phyloP scores from a whole-genome alignment of 2,113 vertebrate genomes.

The Dendrocopos noguchii region DNA sequence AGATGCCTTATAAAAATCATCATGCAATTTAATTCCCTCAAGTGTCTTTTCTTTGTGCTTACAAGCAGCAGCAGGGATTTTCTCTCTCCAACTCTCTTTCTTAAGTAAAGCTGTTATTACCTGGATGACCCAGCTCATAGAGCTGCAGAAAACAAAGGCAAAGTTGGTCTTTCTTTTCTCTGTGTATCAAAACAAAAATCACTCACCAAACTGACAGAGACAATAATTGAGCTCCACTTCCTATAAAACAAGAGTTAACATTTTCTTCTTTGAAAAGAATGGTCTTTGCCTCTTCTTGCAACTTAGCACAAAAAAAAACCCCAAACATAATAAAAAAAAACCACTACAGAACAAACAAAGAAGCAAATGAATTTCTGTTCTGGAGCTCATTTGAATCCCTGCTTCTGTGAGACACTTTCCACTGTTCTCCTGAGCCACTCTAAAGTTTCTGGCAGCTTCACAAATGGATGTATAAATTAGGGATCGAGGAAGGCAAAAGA shows the following conservation, averaged over 20 bases:
- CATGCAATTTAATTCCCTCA: slow-evolving; percentile 77
- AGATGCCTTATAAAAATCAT: slow-evolving; percentile 74
- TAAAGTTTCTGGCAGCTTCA: slow-evolving; percentile 22
- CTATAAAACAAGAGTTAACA: not conserved
- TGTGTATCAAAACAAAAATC: slow-evolving; percentile 29
- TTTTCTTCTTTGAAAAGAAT: not conserved
- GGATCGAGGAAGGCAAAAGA: not conserved
- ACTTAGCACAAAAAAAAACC: not conserved
- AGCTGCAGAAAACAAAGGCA: slow-evolving; percentile 59
- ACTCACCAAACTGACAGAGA: not conserved
- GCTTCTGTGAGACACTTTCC: not conserved
- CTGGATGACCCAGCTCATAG: slow-evolving; percentile 39
- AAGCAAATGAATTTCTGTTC: not conserved
- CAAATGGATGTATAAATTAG: not conserved
- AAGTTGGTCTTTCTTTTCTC: slow-evolving; percentile 17
- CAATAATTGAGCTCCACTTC: not conserved
- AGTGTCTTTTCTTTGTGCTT: slow-evolving; percentile 74
- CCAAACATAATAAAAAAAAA: too few relatives aligned
- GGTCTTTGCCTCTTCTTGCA: slow-evolving; percentile 11
- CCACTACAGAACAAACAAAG: slow-evolving; percentile 20
- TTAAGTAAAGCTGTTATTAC: slow-evolving; percentile 67
- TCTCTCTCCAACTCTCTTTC: not conserved
- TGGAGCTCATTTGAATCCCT: slow-evolving; percentile 30
- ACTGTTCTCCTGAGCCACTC: not conserved
- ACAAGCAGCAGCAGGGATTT: slow-evolving; percentile 49